These are phyloP conservation scores for Hyla sarda DNA, from an alignment of 2,113 vertebrate genomes.

Conservation along the genomic window DNA sequence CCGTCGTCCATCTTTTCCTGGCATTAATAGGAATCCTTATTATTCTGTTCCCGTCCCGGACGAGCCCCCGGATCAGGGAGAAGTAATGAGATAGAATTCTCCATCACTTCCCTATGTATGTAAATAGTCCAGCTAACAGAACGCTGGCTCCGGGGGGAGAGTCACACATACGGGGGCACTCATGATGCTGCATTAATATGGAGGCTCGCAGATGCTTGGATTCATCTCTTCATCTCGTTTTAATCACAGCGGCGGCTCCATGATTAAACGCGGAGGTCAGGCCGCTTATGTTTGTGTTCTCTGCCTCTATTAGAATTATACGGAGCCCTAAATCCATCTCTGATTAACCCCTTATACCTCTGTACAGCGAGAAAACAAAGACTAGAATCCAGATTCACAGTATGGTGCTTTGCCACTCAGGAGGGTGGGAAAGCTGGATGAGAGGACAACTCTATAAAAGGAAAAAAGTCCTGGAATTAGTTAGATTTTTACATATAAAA, in stretches of 20 bases:
- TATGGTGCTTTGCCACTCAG: too few relatives aligned
- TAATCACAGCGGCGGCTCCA: constrained; percentile 13
- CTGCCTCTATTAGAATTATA: neutral
- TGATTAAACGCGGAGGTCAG: constrained; percentile 32
- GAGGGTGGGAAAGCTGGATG: too few relatives aligned
- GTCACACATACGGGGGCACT: neutral
- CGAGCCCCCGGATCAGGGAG: neutral
- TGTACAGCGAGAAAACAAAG: too few relatives aligned
- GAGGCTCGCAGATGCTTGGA: constrained; percentile 20
- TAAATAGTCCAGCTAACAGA: neutral
- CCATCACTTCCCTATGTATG: neutral
- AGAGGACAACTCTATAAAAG: too few relatives aligned
- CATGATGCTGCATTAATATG: constrained; percentile 7
- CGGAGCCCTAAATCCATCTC: neutral
- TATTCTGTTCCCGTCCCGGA: neutral
- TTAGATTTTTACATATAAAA: too few relatives aligned
- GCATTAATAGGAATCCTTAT: neutral
- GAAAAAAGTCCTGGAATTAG: too few relatives aligned
- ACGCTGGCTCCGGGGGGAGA: neutral
- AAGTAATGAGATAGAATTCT: neutral
- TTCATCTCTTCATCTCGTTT: constrained; percentile 21
- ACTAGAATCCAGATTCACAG: too few relatives aligned
- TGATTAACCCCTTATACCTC: constrained; percentile 13
- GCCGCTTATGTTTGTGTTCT: constrained; percentile 2
- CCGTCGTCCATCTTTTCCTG: neutral